Conservation (phyloP, 2,113 vertebrate species). For the Ptilonorhynchus violaceus region DNA sequence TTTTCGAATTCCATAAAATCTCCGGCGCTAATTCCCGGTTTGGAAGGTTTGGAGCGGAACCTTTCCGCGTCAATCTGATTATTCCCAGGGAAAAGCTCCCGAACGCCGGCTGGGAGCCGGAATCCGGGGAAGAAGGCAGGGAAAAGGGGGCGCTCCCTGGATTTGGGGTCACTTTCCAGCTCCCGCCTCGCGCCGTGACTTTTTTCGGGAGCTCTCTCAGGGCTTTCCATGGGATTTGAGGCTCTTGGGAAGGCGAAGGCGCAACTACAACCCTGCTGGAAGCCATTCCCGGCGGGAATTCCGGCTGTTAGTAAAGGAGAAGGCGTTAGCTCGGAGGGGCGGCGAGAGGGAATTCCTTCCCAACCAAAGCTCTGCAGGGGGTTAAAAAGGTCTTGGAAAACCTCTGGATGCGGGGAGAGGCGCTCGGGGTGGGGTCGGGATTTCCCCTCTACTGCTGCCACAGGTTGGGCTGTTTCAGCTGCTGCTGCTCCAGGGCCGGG, state of each 20-base stretch:
- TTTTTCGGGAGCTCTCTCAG: not conserved
- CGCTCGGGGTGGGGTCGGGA: not conserved
- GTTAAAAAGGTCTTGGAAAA: not conserved
- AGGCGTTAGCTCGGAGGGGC: not conserved
- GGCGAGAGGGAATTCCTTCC: not conserved
- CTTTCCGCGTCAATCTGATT: not conserved
- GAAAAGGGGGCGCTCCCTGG: not conserved
- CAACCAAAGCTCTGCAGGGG: not conserved
- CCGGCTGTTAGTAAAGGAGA: not conserved
- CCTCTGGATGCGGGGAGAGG: not conserved
- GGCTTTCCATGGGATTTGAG: not conserved
- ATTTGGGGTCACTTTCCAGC: not conserved
- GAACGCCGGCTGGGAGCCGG: not conserved
- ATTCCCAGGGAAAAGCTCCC: not conserved
- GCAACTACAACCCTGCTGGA: not conserved
- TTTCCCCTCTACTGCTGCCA: slow-evolving; percentile 34
- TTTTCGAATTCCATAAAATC: not conserved
- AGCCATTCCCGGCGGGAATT: not conserved
- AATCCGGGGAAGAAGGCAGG: not conserved
- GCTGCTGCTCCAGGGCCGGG: slow-evolving; percentile 31
- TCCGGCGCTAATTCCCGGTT: not conserved
- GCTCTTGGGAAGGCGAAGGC: not conserved
- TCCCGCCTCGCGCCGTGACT: fast-evolving
- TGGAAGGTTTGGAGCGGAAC: not conserved
- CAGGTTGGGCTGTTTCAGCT: slow-evolving; percentile 3